Conservation (phyloP, 2,888 invertebrate species). For the Slavum lentiscoides region DNA sequence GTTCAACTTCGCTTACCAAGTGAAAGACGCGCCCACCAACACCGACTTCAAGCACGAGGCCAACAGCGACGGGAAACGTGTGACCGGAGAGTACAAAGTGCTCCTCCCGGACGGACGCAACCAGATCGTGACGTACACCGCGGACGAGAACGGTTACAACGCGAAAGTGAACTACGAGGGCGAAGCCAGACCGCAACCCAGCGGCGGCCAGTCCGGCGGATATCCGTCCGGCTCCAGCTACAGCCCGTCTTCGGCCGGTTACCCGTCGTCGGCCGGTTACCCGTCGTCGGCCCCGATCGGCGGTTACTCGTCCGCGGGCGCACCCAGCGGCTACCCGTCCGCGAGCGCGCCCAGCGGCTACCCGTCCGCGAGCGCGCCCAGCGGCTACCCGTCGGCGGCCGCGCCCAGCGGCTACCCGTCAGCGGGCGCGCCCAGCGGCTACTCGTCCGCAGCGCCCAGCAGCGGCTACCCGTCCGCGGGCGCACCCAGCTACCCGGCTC, state of each 20-base stretch:
- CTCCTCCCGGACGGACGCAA: slow-evolving; percentile 57
- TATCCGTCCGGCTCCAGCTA: background rate
- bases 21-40: slow-evolving; percentile 58
- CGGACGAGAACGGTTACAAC: slow-evolving; percentile 57
- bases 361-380: background rate
- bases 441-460: background rate
- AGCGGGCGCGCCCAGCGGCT: background rate
- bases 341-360: background rate
- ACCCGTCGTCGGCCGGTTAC: background rate
- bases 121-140: slow-evolving; percentile 56
- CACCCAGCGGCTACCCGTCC: background rate
- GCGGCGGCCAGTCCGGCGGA: background rate
- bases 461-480: background rate
- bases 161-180: slow-evolving; percentile 57
- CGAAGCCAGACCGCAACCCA: slow-evolving; percentile 55
- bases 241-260: background rate
- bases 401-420: background rate
- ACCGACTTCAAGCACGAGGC: slow-evolving; percentile 58
- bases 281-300: background rate
- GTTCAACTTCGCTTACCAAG: slow-evolving; percentile 58
- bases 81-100: slow-evolving; percentile 56
- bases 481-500: slow-evolving; percentile 10
- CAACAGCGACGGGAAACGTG: slow-evolving; percentile 58
- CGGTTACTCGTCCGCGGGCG: background rate
- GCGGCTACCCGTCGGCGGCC: background rate